A percentile compares a stretch with the other conserved stretches of the same genome.
These are phyloP conservation scores for Brachionus manjavacas DNA, from an alignment of 1,140 invertebrate species.

Conservation along the genomic window DNA sequence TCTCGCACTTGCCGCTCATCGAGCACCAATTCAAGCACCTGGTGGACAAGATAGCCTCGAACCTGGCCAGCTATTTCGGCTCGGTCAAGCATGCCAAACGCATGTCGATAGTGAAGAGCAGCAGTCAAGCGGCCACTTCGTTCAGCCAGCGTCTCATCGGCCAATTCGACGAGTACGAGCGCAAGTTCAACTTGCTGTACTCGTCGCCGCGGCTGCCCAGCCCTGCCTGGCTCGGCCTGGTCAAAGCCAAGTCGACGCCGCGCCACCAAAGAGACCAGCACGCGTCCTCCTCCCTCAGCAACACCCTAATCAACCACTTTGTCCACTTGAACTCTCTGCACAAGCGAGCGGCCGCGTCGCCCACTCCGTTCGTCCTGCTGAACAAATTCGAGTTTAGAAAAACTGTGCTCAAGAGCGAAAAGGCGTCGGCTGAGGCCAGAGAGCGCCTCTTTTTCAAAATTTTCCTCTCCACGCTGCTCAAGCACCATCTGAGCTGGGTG, in stretches of 20 bases:
- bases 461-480: not conserved
- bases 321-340: not conserved
- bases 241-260: not conserved
- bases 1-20: slow-evolving; percentile 28
- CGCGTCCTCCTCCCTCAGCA: not conserved
- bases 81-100: not conserved
- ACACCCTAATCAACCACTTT: not conserved
- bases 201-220: not conserved
- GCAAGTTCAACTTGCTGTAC: slow-evolving; percentile 2
- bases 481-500: slow-evolving; percentile 34
- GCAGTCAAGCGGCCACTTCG: not conserved
- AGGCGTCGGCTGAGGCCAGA: not conserved
- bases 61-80: not conserved
- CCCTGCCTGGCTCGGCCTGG: not conserved
- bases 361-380: not conserved
- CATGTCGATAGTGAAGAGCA: not conserved
- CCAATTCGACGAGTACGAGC: not conserved
- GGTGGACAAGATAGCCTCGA: not conserved
- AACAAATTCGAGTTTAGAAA: not conserved
- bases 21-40: slow-evolving; percentile 33
- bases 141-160: not conserved
- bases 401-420: not conserved
- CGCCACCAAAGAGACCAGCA: not conserved
- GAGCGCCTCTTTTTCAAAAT: not conserved
- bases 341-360: not conserved